A percentile compares a stretch with the other conserved stretches of the same genome.
phyloP scores from a whole-genome alignment of 2,113 vertebrate genomes.

The Microcebus murinus region DNA sequence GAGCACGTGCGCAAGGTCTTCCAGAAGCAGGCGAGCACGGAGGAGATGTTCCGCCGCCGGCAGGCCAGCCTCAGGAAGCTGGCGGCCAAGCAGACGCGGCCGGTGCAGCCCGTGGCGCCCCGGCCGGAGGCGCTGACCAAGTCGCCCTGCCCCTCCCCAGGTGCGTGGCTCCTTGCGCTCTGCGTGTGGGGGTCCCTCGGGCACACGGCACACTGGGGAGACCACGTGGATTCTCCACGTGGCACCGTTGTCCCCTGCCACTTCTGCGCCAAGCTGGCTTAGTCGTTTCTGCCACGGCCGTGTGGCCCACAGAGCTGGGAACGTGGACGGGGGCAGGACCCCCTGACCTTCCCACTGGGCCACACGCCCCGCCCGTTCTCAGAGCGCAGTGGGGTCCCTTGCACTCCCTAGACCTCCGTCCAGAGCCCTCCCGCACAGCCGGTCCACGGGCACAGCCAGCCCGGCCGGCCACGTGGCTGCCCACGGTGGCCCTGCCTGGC shows the following conservation, averaged over 20 bases:
- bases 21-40: conserved; percentile 95
- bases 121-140: conserved; percentile 95
- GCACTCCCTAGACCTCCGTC: accelerated
- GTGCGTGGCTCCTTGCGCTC: conserved; percentile 70
- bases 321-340: accelerated
- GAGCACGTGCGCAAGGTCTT: conserved; percentile 94
- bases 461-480: no score
- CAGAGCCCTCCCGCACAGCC: background rate
- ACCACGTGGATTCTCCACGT: accelerated
- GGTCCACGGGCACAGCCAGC: no score
- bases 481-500: no score
- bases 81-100: conserved; percentile 96
- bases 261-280: background rate
- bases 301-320: background rate
- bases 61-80: conserved; percentile 96
- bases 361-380: no score
- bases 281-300: background rate
- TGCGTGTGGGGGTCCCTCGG: background rate
- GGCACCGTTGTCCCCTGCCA: no score
- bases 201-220: background rate
- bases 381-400: no score
- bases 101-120: conserved; percentile 98
- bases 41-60: conserved; percentile 98
- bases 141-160: conserved; percentile 91
- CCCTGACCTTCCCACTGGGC: no score